Percentiles rank a stretch among this genome's conserved stretches.
These are phyloP conservation scores for Lanius ludovicianus DNA, from an alignment of 2,113 vertebrate genomes.

Conservation along the genomic window DNA sequence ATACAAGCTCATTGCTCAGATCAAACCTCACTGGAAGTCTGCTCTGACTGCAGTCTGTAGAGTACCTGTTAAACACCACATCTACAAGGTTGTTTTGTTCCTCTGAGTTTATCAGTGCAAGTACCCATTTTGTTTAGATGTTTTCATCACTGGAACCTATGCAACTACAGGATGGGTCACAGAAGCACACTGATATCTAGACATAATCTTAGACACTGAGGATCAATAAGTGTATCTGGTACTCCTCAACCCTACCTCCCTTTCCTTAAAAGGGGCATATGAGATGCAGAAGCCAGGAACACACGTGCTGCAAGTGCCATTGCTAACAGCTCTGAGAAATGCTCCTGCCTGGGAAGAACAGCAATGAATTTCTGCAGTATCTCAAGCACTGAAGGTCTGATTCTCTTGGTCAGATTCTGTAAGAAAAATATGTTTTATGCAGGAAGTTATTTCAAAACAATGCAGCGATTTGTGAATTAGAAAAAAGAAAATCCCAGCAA, in stretches of 20 bases:
- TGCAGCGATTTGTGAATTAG: not conserved
- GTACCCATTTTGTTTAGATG: not conserved
- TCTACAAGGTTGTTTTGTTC: not conserved
- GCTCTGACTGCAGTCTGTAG: not conserved
- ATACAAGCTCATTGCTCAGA: not conserved
- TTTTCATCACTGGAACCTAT: rapidly evolving
- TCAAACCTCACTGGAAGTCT: not conserved
- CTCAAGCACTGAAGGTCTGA: not conserved
- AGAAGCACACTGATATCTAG: not conserved
- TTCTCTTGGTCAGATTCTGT: not conserved
- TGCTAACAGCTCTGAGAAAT: not conserved
- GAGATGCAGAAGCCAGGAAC: not conserved
- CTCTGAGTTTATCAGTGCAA: not conserved
- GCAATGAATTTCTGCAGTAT: not conserved
- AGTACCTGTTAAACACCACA: not conserved
- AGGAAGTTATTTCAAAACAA: not conserved
- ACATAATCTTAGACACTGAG: not conserved
- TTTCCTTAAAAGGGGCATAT: not conserved
- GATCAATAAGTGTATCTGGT: not conserved
- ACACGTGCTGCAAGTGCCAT: rapidly evolving
- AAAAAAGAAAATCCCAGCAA: not conserved
- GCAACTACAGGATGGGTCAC: not conserved
- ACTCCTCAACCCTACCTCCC: not conserved
- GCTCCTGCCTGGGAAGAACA: not conserved
- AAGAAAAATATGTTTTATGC: not conserved